Base-by-base conservation (phyloP, 2,113 vertebrate genomes). In the Lepisosteus oculatus region DNA sequence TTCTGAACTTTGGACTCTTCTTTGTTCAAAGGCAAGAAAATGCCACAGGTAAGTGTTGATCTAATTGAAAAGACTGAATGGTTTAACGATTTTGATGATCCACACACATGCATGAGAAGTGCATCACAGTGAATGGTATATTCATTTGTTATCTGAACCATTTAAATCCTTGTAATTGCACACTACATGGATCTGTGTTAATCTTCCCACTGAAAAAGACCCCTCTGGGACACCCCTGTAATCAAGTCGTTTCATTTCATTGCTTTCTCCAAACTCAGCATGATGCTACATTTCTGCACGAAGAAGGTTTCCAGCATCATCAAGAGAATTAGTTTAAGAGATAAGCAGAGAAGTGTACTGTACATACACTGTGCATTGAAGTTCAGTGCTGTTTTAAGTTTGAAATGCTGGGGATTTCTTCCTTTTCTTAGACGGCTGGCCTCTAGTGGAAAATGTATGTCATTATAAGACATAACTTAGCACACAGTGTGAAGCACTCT, bases 231-330 rank as follows among this genome's bases (percentile, higher is more conserved):
- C 56, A 62, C 55, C 17, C 7, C 56, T 62, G 45, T 68, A 61
- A 73, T 73, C 72, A 73, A 68, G 65, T 67, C 67, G 65, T 68
- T 43, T 73, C 72, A 73, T 44, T 56, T 73, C 45, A 68, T 43
- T 73, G 56, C 67, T 73, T 73, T 65, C 61, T 68, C 66, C 57
- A 65, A 73, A 55, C 17, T 29, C 65, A 68, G 72, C 72, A 68
- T 15, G 44, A 68, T 51, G 15, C 65, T n/a, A 55, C 42, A 12
- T 67, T 67, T 65, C 66, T 42, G 55, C 45, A 55, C 51, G 71
- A 72, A 72, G 61, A 61, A 61, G 59, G 45, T 55, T 61, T 8
- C 7, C 44, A 65, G 41, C 29, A 61, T 13, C 43, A 43, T 29
- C 9, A 44, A 55, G 63, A 17, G 42, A 66, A 64, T 15, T 55